phyloP scores from a whole-genome alignment of 2,113 vertebrate species.

The Hypocryptadius cinnamomeus region DNA sequence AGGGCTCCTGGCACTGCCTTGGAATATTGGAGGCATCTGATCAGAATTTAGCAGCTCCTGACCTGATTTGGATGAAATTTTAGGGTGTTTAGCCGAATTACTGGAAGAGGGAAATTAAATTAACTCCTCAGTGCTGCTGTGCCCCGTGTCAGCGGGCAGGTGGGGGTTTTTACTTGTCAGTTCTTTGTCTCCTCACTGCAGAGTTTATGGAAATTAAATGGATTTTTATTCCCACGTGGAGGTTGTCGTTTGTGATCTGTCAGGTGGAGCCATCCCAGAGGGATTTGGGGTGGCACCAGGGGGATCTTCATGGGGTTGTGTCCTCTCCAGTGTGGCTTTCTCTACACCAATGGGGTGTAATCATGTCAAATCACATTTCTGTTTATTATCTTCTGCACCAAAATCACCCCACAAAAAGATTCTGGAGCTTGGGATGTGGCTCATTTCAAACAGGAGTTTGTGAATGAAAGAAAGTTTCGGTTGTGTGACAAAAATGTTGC shows the following conservation, averaged over 20 bases:
- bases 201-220: conserved; percentile 37
- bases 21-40: background rate
- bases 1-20: background rate
- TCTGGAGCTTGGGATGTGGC: background rate
- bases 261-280: rapidly evolving
- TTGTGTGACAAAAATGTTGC: background rate
- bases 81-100: background rate
- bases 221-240: background rate
- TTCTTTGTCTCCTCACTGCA: background rate
- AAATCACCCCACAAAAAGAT: rapidly evolving
- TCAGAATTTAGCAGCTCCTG: background rate
- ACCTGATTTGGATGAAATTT: background rate
- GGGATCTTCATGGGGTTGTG: rapidly evolving
- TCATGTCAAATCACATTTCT: background rate
- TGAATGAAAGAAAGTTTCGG: background rate
- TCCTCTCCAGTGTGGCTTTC: background rate
- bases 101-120: background rate
- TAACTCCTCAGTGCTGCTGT: background rate
- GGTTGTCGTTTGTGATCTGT: background rate
- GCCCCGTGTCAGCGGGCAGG: rapidly evolving
- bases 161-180: background rate
- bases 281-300: background rate
- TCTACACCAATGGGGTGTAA: rapidly evolving
- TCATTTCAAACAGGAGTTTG: background rate
- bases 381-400: background rate